Percentiles rank a stretch among this genome's conserved stretches.
Evolutionary conservation across 1,140 invertebrate genomes (phyloP).

Genomic region (Lanistes nyassanus): DNA sequence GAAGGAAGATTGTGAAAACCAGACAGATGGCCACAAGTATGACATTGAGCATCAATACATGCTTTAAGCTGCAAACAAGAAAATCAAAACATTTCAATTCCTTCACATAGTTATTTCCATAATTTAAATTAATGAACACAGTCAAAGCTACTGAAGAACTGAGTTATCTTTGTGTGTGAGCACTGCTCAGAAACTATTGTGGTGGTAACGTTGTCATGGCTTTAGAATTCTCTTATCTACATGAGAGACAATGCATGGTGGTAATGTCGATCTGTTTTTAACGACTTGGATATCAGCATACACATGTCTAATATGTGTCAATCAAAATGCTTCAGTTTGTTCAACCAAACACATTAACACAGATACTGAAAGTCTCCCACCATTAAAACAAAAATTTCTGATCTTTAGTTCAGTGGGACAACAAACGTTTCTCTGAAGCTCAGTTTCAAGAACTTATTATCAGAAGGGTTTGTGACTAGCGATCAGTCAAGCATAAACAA

Average conservation of each 20-base stretch:
- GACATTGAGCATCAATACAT: slow-evolving; percentile 67
- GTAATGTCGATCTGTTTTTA: no score
- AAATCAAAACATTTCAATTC: neutral
- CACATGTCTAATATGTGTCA: no score
- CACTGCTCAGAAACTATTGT: no score
- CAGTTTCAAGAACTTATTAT: neutral
- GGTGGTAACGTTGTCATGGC: no score
- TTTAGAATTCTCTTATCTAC: no score
- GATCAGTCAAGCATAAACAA: neutral
- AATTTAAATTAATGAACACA: neutral
- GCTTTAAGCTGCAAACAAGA: slow-evolving; percentile 66
- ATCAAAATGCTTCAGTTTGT: no score
- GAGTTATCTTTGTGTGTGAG: no score
- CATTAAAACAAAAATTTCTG: neutral
- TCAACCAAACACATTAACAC: neutral
- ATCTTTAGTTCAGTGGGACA: neutral
- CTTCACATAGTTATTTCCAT: neutral
- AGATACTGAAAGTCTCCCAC: neutral
- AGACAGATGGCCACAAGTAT: slow-evolving; percentile 75
- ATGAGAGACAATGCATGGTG: no score
- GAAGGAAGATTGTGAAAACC: slow-evolving; percentile 85
- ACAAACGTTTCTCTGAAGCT: neutral
- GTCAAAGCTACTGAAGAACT: neutral
- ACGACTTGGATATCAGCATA: no score
- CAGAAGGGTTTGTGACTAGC: neutral